Percentiles rank a stretch among this genome's conserved stretches.
Evolutionary conservation across 2,113 vertebrate species (phyloP).

Genomic region (Corydoras maculifer): DNA sequence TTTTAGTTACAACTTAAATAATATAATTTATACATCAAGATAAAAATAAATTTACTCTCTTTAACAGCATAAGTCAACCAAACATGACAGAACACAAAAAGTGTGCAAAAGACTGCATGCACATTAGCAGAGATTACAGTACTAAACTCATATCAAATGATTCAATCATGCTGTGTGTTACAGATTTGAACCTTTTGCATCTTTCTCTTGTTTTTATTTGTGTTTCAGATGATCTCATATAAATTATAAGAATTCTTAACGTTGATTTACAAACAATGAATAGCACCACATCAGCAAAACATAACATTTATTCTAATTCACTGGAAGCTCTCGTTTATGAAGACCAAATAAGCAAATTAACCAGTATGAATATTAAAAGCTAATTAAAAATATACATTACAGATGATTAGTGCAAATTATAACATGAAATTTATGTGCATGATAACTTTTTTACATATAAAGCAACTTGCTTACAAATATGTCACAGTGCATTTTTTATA

Average conservation of each 20-base stretch:
- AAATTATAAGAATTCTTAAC: slow-evolving; percentile 35
- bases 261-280: slow-evolving; percentile 33
- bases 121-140: slow-evolving; percentile 1
- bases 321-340: slow-evolving; percentile 55
- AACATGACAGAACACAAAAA: neutral
- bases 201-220: neutral
- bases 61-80: neutral
- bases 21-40: neutral
- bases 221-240: neutral
- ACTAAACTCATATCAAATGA: neutral
- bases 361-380: neutral
- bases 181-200: neutral
- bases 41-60: neutral
- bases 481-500: slow-evolving; percentile 37
- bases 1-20: neutral
- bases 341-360: slow-evolving; percentile 4
- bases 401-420: slow-evolving; percentile 36
- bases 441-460: slow-evolving; percentile 15
- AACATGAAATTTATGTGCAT: slow-evolving; percentile 10
- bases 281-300: slow-evolving; percentile 57
- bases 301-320: slow-evolving; percentile 40
- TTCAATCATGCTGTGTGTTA: neutral
- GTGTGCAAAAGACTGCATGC: neutral
- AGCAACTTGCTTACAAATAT: slow-evolving; percentile 33
- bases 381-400: slow-evolving; percentile 16